Base-by-base conservation (phyloP, 2,113 vertebrate species). In the Maccullochella peelii region DNA sequence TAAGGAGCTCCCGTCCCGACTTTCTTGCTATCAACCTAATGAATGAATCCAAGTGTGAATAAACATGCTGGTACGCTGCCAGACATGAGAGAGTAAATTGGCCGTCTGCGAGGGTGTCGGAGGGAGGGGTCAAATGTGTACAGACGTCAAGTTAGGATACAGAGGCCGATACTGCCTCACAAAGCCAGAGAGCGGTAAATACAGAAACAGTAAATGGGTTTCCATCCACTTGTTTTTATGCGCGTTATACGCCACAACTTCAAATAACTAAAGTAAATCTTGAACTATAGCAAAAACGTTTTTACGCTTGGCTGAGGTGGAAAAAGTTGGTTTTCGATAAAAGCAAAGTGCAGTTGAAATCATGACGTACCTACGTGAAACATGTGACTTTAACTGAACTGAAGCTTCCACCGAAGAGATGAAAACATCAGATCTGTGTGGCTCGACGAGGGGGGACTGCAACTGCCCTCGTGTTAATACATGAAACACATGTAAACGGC, bases 1-100 rank as follows among this genome's bases (percentile, higher is more conserved):
- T 88, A 86, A 93, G 90, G 36, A 78, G 91, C 88, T 92, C 82
- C 57, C 33, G 25, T 42, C 61, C 20, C 5, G n/a, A 69, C 75
- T 82, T 86, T 80, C 57, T 79, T 47, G 47, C 86, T 71, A 65
- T 93, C 77, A 79, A 85, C 40, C 47, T 90, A 92, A 93, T 92
- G 82, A 91, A 83, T 78, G 38, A 74, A 83, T 42, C 49, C 12
- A 62, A 72, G 61, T 73, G 81, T 74, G 27, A 73, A 86, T n/a
- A 66, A 77, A 63, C 81, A 23, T 0, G 12, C 44, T 42, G 80
- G 40, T 12, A 6, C 2, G 21, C 57, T 30, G 52, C 62, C 86
- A 59, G 33, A 40, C 15, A 9, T 23, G 69, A 66, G 27, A 74
- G 65, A 52, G 78, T 85, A 36, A 68, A 80, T 2, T 49, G 15